Conservation (phyloP, 1,140 invertebrate species). For the Euschistus heros region DNA sequence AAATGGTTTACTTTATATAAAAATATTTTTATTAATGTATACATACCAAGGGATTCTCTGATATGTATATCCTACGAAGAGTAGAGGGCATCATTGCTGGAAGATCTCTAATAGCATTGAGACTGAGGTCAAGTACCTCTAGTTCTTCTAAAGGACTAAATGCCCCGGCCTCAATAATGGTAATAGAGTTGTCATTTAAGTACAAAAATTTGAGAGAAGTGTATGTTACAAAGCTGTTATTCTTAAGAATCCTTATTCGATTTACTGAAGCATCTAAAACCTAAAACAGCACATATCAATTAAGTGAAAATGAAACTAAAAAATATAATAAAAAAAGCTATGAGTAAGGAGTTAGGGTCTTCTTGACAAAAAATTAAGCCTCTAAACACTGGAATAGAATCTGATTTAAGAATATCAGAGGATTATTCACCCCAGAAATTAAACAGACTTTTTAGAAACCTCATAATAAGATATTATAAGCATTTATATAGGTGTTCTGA, state of each 20-base stretch:
- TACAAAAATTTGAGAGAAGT: slow-evolving; percentile 35
- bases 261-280: slow-evolving; percentile 35
- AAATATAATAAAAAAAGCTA: too few species aligned
- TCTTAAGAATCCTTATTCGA: slow-evolving; percentile 34
- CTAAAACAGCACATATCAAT: slow-evolving; percentile 28
- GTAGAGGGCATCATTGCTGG: slow-evolving; percentile 23
- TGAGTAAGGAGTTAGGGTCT: too few species aligned
- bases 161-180: slow-evolving; percentile 33
- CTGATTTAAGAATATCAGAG: too few species aligned
- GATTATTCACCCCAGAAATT: too few species aligned
- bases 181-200: slow-evolving; percentile 37
- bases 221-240: slow-evolving; percentile 34
- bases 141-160: slow-evolving; percentile 34
- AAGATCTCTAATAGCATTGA: slow-evolving; percentile 24
- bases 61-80: slow-evolving; percentile 24
- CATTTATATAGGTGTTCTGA: too few species aligned
- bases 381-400: too few species aligned
- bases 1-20: too few species aligned
- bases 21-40: background rate
- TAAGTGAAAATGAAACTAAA: too few species aligned
- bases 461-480: too few species aligned
- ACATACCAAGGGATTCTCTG: slow-evolving; percentile 23
- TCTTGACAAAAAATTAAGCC: too few species aligned
- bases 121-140: slow-evolving; percentile 30
- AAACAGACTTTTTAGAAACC: too few species aligned